Conservation (phyloP, 2,797 vertebrate species). For the Cryptoprocta ferox region DNA sequence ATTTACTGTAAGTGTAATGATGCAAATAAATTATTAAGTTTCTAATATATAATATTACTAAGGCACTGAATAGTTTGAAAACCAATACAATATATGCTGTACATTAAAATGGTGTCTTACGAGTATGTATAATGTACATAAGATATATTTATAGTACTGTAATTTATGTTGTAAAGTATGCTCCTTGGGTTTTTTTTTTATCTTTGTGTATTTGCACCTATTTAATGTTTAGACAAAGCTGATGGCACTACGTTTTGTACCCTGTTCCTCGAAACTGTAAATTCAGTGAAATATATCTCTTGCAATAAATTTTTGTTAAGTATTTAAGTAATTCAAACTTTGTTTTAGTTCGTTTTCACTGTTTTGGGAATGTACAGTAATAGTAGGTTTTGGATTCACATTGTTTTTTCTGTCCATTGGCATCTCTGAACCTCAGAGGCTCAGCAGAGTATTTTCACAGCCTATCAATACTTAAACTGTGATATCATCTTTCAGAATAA, state of each 20-base stretch:
- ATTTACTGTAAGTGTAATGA: constrained; percentile 82
- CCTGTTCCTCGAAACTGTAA: constrained; percentile 88
- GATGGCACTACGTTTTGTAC: constrained; percentile 90
- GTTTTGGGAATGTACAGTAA: constrained; percentile 42
- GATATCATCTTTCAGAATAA: constrained; percentile 36
- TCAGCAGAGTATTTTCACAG: constrained; percentile 7
- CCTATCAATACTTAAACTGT: neutral
- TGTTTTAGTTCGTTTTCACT: constrained; percentile 80
- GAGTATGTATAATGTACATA: constrained; percentile 88
- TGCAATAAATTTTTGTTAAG: constrained; percentile 91
- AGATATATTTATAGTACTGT: constrained; percentile 89
- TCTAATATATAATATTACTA: constrained; percentile 80
- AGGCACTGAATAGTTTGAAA: constrained; percentile 85
- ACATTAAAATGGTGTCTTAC: constrained; percentile 84
- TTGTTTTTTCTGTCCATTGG: constrained; percentile 43
- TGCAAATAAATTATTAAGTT: constrained; percentile 80
- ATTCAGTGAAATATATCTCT: constrained; percentile 88
- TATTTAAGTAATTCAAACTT: constrained; percentile 85
- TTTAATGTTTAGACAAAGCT: constrained; percentile 89
- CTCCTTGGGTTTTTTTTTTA: constrained; percentile 83
- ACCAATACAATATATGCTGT: constrained; percentile 76
- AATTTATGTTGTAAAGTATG: constrained; percentile 89
- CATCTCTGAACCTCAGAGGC: constrained; percentile 66
- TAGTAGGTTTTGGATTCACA: constrained; percentile 53
- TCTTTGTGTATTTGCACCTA: constrained; percentile 89